Evolutionary conservation across 1,140 invertebrate genomes (phyloP).

Genomic region (Leptonema lineaticorne): DNA sequence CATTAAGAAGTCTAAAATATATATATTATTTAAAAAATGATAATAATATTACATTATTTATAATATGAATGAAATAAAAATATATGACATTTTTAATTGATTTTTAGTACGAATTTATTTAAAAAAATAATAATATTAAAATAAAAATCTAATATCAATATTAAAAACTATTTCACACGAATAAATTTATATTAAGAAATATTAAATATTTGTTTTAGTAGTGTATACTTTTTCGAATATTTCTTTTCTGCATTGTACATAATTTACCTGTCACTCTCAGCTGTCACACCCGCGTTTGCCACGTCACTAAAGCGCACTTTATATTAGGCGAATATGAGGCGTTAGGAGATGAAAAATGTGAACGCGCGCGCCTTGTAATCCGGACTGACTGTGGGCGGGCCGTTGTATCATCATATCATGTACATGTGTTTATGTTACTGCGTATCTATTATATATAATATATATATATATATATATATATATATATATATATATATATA

Average conservation of each 20-base stretch:
- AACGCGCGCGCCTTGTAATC: slow-evolving; percentile 1
- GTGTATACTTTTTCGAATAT: background rate
- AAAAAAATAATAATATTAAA: background rate
- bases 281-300: slow-evolving; percentile 36
- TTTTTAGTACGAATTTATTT: background rate
- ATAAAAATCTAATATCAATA: background rate
- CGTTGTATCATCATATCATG: background rate
- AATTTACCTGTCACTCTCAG: slow-evolving; percentile 35
- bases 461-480: too few species aligned
- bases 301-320: slow-evolving; percentile 39
- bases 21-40: too few species aligned
- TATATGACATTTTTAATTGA: background rate
- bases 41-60: too few species aligned
- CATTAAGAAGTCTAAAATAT: too few species aligned
- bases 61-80: background rate
- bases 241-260: slow-evolving; percentile 6
- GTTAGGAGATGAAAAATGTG: slow-evolving; percentile 8
- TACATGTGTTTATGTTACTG: background rate
- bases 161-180: background rate
- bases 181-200: too few species aligned
- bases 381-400: background rate
- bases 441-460: background rate
- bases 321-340: slow-evolving; percentile 25
- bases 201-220: too few species aligned
- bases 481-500: too few species aligned